Evolutionary conservation across 2,888 invertebrate species (phyloP).

Genomic region (Metacarcinus magister): DNA sequence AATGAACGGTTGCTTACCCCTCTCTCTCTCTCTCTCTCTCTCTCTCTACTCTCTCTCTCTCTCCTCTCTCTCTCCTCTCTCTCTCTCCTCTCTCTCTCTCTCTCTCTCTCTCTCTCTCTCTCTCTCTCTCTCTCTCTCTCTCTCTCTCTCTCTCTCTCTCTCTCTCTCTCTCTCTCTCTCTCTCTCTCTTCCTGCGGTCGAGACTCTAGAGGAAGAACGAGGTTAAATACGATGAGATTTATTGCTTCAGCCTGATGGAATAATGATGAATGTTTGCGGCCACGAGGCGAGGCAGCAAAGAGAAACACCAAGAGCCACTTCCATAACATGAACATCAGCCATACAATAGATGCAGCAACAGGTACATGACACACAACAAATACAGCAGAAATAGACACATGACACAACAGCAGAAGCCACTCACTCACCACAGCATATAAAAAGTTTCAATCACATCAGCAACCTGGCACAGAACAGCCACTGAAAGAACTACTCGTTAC

Average conservation of each 20-base stretch:
- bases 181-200: slow-evolving; percentile 54
- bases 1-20: not conserved
- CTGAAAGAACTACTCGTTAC: no score
- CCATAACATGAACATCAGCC: not conserved
- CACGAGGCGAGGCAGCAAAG: not conserved
- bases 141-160: slow-evolving; percentile 66
- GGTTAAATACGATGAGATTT: not conserved
- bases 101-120: slow-evolving; percentile 61
- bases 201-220: not conserved
- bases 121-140: slow-evolving; percentile 65
- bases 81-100: slow-evolving; percentile 65
- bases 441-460: no score
- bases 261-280: not conserved
- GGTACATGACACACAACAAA: not conserved
- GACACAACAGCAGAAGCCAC: not conserved
- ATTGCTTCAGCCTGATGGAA: slow-evolving; percentile 1
- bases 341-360: not conserved
- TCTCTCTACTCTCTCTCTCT: slow-evolving; percentile 65
- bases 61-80: slow-evolving; percentile 65
- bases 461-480: no score
- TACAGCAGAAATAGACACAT: no score
- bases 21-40: slow-evolving; percentile 60
- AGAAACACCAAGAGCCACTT: not conserved
- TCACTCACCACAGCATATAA: not conserved
- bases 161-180: slow-evolving; percentile 65